These are phyloP conservation scores for Ochropleura leucogaster DNA, from an alignment of 2,888 invertebrate genomes.

Conservation along the genomic window DNA sequence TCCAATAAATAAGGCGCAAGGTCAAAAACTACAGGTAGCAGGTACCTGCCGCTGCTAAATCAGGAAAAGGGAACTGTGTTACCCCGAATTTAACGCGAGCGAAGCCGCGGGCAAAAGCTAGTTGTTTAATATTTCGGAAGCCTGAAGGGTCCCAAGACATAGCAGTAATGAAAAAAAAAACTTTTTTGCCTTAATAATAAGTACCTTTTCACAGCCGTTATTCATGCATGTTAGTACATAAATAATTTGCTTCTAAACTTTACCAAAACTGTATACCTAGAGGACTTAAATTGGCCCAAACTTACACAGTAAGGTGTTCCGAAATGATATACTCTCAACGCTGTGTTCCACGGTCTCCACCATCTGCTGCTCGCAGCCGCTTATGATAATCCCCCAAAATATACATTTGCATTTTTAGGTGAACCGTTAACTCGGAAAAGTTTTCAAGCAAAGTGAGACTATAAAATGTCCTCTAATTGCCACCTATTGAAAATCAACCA, in stretches of 20 bases:
- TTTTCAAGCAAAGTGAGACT: constrained; percentile 19
- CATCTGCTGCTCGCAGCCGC: constrained; percentile 30
- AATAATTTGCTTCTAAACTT: constrained; percentile 6
- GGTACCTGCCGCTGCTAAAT: too few relatives aligned
- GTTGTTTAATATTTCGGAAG: background rate
- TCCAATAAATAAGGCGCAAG: too few relatives aligned
- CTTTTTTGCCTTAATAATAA: too few relatives aligned
- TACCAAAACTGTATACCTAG: background rate
- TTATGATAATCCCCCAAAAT: constrained; percentile 46
- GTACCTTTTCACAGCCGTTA: too few relatives aligned
- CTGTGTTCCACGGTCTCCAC: background rate
- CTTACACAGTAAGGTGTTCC: background rate
- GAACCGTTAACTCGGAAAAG: constrained; percentile 27
- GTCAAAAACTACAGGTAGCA: too few relatives aligned
- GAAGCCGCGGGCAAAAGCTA: too few relatives aligned
- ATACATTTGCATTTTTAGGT: constrained; percentile 45
- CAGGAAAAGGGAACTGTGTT: too few relatives aligned
- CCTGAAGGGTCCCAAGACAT: background rate
- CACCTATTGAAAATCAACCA: constrained; percentile 24
- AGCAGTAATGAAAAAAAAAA: too few relatives aligned
- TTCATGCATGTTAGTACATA: background rate
- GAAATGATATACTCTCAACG: constrained; percentile 18
- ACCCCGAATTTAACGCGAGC: too few relatives aligned
- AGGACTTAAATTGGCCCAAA: constrained; percentile 15
- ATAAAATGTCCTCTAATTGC: constrained; percentile 23